Percentiles rank a stretch among this genome's conserved stretches.
phyloP scores from a whole-genome alignment of 1,140 invertebrate genomes.

The Aphelinus atriplicis region DNA sequence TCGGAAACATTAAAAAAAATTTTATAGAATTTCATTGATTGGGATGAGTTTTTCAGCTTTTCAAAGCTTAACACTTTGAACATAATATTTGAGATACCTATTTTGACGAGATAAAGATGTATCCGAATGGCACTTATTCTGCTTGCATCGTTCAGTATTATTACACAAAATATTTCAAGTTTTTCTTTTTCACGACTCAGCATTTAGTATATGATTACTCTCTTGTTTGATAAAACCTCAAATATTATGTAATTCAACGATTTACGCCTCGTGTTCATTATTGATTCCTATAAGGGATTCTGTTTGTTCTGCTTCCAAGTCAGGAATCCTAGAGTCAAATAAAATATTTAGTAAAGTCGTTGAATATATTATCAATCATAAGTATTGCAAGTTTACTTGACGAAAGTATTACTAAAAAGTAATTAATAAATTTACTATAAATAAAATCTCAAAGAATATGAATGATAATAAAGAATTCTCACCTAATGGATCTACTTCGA shows the following conservation, averaged over 20 bases:
- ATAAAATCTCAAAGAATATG: background rate
- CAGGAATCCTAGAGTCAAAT: slow-evolving; percentile 69
- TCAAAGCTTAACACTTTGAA: slow-evolving; percentile 26
- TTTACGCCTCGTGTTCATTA: slow-evolving; percentile 69
- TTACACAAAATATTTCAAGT: slow-evolving; percentile 20
- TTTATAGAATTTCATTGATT: slow-evolving; percentile 13
- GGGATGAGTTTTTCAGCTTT: slow-evolving; percentile 24
- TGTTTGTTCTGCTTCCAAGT: slow-evolving; percentile 76
- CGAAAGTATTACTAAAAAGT: background rate
- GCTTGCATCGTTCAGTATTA: slow-evolving; percentile 13
- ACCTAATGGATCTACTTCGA: slow-evolving; percentile 67
- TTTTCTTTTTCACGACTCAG: slow-evolving; percentile 34
- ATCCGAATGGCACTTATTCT: slow-evolving; percentile 30
- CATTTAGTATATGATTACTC: slow-evolving; percentile 22
- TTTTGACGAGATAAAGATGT: slow-evolving; percentile 9
- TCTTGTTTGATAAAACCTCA: slow-evolving; percentile 35
- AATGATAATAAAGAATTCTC: slow-evolving; percentile 34
- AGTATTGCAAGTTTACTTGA: too few relatives aligned
- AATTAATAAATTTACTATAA: background rate
- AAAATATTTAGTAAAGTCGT: slow-evolving; percentile 18
- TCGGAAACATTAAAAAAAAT: background rate
- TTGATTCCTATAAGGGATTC: slow-evolving; percentile 77
- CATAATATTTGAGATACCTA: slow-evolving; percentile 13
- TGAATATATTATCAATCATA: too few relatives aligned
- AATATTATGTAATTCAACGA: slow-evolving; percentile 40